Evolutionary conservation across 2,113 vertebrate species (phyloP).

Genomic region (Halcyon senegalensis): DNA sequence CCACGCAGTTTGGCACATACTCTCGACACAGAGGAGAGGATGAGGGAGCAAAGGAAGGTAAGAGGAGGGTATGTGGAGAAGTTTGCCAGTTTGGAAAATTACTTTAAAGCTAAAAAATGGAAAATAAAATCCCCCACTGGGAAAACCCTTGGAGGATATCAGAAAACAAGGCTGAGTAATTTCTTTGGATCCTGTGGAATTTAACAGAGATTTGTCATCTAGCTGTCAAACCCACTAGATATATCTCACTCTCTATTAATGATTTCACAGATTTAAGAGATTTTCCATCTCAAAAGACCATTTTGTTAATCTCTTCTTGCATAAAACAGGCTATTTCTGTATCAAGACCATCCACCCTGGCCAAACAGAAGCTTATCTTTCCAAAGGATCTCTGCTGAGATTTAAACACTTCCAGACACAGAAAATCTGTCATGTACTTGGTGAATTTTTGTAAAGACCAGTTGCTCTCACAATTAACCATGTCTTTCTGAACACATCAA

Average conservation of each 20-base stretch:
- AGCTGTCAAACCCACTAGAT: constrained; percentile 45
- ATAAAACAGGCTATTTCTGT: constrained; percentile 10
- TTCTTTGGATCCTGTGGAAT: constrained; percentile 38
- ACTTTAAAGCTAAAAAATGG: not conserved
- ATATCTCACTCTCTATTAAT: constrained; percentile 53
- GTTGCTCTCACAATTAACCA: constrained; percentile 22
- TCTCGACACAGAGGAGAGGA: not conserved
- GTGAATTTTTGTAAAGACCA: constrained; percentile 8
- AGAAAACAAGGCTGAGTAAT: not conserved
- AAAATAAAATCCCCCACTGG: constrained; percentile 7
- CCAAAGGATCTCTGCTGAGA: not conserved
- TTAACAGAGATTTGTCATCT: constrained; percentile 45
- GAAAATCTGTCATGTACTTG: not conserved
- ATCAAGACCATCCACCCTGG: not conserved
- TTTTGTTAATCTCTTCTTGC: constrained; percentile 6
- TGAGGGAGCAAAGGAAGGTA: not conserved
- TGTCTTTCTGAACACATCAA: not conserved
- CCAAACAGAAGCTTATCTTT: not conserved
- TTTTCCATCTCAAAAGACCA: constrained; percentile 47
- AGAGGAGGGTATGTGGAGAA: not conserved
- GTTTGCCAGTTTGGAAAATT: not conserved
- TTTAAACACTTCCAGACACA: not conserved
- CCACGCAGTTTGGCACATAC: not conserved
- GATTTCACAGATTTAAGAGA: constrained; percentile 36
- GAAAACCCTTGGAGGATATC: constrained; percentile 33